Evolutionary conservation across 1,140 invertebrate species (phyloP), one percentile per base, ranked within the genome.

Genomic region (Oryctes rhinoceros): DNA sequence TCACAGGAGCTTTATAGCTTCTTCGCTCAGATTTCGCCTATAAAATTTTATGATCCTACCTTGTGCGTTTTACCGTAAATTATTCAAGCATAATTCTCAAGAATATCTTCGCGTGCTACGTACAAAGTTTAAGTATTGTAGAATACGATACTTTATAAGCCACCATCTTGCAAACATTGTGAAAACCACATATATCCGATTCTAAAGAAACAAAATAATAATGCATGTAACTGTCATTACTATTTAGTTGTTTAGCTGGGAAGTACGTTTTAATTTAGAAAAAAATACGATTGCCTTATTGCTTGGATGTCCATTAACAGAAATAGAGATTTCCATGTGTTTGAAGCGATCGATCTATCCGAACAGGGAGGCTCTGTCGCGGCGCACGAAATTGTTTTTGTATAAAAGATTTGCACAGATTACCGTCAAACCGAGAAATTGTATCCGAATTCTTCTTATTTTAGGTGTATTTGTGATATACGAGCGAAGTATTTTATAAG

Each of bases 391-490:
- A 44, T 44, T 44, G 9, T 44, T 44, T 44, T 44, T 44, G 9
- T 44, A 44, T 44, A 44, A 44, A 44, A 44, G 39, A 44, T 44
- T 44, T 44, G 39, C 1, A 44, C 39, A 44, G 39, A 44, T 44
- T 59, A 18, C 20, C n/a, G 65, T 9, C 3, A 15, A 71, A 71
- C 37, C 3, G 5, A 71, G 24, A 11, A 24, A 71, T 71, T 24
- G 13, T 37, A 15, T 13, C 13, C 18, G 65, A 71, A 71, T 71
- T 71, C 65, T 35, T 35, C 15, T 18, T 67, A 24, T 3, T 35
- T 35, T 10, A 71, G 24, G 65, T 24, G 65, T 24, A 71, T 71
- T 71, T 18, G 6, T 35, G 65, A 71, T 71, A 71, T 71, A 71
- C 37, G 11, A 11, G 24, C 15, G 65, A 24, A 35, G 24, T 71